Base-by-base conservation (phyloP, 2,888 invertebrate genomes). In the Biston betularia region DNA sequence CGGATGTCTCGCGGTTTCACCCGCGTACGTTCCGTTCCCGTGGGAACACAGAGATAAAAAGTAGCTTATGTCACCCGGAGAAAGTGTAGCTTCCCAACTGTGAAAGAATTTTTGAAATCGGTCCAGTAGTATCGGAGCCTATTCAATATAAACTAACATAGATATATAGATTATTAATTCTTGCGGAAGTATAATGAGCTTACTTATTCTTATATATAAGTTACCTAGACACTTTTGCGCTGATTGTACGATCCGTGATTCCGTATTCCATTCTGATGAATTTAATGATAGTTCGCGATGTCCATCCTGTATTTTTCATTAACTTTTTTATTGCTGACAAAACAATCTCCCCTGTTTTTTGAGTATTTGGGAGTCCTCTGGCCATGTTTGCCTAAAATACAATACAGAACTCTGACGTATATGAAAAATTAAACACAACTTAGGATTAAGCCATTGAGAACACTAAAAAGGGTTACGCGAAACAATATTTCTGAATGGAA, bases 261-360 rank as follows among this genome's bases (percentile, higher is more conserved):
- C 69, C 70, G 62, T 86, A 88, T 69, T 89, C 88, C 69, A 81
- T 70, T 75, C 79, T 87, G n/a, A 89, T 85, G 59, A 87, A 89
- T 75, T 89, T 89, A 6, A 84, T 80, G 12, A 89, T 89, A 4
- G 89, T 88, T 11, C 88, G 79, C 2, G 87, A 62, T 0, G 88
- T 86, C 89, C 89, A 89, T 6, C 87, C 88, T 0, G 89, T 89
- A 65, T 89, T 89, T 64, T 74, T 83, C 78, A 77, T 87, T 14
- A 89, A 69, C 70, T 87, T 89, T 64, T 84, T 86, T n/a, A 89
- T 76, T 3, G 89, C 87, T 6, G 85, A 76, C 56, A 89, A 56
- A 10, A 89, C 88, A 10, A 89, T 75, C 70, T 86, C 81, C 4
- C 86, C 83, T 6, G 84, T 85, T 24, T 80, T 84, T 10, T 60